Evolutionary conservation across 2,797 vertebrate genomes (phyloP).

Genomic region (Tokudaia muenninki): DNA sequence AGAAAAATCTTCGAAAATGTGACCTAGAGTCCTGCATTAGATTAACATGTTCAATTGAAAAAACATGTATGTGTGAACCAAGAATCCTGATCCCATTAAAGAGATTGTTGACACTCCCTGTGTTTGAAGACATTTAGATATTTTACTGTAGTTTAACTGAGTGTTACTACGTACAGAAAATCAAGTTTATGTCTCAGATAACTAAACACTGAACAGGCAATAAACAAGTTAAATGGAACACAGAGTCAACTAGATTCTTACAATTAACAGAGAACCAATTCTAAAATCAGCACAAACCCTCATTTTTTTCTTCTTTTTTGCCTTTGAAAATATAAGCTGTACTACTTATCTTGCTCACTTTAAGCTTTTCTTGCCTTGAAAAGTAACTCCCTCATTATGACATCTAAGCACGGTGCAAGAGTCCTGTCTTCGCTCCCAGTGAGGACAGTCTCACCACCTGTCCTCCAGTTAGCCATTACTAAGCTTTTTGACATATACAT

Average conservation of each 20-base stretch:
- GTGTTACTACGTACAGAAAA: background rate
- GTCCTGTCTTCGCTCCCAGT: background rate
- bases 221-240: background rate
- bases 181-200: background rate
- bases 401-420: background rate
- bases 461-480: background rate
- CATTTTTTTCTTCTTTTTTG: background rate
- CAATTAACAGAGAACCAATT: slow-evolving; percentile 21
- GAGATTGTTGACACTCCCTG: background rate
- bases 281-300: slow-evolving; percentile 3
- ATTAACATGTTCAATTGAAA: background rate
- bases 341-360: background rate
- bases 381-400: background rate
- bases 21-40: background rate
- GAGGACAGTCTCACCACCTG: background rate
- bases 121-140: background rate
- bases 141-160: background rate
- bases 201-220: background rate
- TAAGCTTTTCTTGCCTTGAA: background rate
- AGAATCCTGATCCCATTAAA: background rate
- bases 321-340: slow-evolving; percentile 34
- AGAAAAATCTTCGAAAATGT: slow-evolving; percentile 13
- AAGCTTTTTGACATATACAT: background rate
- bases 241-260: slow-evolving; percentile 8
- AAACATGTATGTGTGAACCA: background rate